phyloP scores from a whole-genome alignment of 2,113 vertebrate species.

The Struthidea cinerea region DNA sequence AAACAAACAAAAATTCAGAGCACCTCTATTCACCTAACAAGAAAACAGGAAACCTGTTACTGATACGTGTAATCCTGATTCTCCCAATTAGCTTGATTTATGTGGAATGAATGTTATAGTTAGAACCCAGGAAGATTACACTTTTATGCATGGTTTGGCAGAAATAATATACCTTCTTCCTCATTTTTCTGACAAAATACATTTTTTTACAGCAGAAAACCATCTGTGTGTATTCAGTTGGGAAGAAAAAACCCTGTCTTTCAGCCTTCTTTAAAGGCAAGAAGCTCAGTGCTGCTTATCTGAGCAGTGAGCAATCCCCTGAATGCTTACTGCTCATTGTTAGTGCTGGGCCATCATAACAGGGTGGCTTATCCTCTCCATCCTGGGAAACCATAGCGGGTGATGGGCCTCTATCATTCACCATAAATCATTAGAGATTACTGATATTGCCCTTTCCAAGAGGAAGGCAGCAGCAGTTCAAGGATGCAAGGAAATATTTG shows the following conservation, averaged over 20 bases:
- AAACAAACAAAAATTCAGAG: not conserved
- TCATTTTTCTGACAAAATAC: slow-evolving; percentile 27
- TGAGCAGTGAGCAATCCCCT: slow-evolving; percentile 44
- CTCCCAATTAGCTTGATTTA: not conserved
- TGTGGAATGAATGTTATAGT: not conserved
- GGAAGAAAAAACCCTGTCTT: slow-evolving; percentile 24
- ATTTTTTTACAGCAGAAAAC: slow-evolving; percentile 34
- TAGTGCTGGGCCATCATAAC: not conserved
- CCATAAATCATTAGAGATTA: not conserved
- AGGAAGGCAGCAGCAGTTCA: not conserved
- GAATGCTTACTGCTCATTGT: not conserved
- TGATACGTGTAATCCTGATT: not conserved
- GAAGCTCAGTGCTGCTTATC: slow-evolving; percentile 49
- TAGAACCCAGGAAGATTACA: not conserved
- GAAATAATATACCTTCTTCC: slow-evolving; percentile 43
- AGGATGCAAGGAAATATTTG: not conserved
- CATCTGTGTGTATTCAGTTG: slow-evolving; percentile 62
- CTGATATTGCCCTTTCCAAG: not conserved
- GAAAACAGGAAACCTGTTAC: not conserved
- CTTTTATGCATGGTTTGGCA: slow-evolving; percentile 44
- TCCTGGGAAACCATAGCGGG: not conserved
- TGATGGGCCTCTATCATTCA: not conserved
- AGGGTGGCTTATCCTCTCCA: not conserved
- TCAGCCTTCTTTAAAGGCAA: slow-evolving; percentile 47
- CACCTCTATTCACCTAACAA: not conserved